Conservation (phyloP, 1,140 invertebrate species). For the Thereuonema tuberculata region DNA sequence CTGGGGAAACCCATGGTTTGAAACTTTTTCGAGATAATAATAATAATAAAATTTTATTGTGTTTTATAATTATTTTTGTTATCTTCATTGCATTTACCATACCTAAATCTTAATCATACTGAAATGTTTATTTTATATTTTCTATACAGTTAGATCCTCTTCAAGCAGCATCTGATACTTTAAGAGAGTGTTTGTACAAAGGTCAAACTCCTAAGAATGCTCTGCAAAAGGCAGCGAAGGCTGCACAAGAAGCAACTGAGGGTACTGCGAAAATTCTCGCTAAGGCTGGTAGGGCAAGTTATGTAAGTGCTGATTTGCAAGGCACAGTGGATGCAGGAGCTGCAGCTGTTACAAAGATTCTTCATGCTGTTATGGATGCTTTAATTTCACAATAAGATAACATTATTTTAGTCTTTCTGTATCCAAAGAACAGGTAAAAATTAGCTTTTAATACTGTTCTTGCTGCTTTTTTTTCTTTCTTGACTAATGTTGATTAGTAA, state of each 20-base stretch:
- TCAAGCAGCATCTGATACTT: background rate
- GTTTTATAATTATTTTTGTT: background rate
- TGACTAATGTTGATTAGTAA: no score
- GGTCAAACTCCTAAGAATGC: background rate
- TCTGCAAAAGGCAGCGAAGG: background rate
- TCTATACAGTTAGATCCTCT: background rate
- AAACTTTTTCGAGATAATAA: background rate
- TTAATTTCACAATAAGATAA: no score
- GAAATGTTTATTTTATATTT: background rate
- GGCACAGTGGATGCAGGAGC: slow-evolving; percentile 34
- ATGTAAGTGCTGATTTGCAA: slow-evolving; percentile 28
- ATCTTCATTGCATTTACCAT: background rate
- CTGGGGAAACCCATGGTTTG: no score
- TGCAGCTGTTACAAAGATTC: slow-evolving; percentile 29
- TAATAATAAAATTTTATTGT: background rate
- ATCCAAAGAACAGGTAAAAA: no score
- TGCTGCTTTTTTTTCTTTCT: no score
- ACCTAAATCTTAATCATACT: background rate
- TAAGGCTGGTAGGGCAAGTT: slow-evolving; percentile 34
- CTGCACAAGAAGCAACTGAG: slow-evolving; percentile 19
- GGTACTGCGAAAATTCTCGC: slow-evolving; percentile 31
- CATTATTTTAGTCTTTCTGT: no score
- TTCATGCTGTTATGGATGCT: slow-evolving; percentile 27
- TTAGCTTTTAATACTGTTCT: no score
- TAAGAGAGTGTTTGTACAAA: background rate